Base-by-base conservation (phyloP, 2,797 vertebrate genomes). In the Setipinna tenuifilis region DNA sequence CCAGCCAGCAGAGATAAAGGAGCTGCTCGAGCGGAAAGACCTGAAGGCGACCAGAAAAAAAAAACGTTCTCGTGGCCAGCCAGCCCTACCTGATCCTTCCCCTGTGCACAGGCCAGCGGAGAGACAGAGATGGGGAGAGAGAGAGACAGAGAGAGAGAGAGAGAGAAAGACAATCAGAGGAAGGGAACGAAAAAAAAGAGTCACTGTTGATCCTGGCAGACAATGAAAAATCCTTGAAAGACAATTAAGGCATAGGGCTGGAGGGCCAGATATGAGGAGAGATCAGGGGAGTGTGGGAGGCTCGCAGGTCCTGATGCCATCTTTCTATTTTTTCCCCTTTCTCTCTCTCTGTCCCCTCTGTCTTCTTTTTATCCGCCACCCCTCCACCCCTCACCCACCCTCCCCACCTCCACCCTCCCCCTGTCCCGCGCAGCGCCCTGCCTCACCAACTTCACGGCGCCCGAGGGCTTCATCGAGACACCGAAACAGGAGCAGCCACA, bases 401-500 rank as follows among this genome's bases (percentile, higher is more conserved):
- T 7, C 3, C 50, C 50, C 50, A 10, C 50, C 50, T 7, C 50
- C 50, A 3, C 50, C 14, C 50, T 3, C 14, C 50, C 7, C 14
- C 14, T 54, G 7, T 54, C 14, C 50, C 50, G 16, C 89, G 57
- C 92, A 98, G 98, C 88, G 90, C 93, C 95, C 50, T 99, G 98
- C 91, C 97, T 94, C 91, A 93, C 94, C 90, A 97, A 98, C 28
- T 96, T 98, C 92, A 97, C 96, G 0, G 96, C 95, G n/a, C 96
- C 96, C 0, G 95, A 97, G 83, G 98, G 98, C 68, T 96, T 94
- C 91, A 93, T 99, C 86, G 94, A 96, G 87, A 96, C 97, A 81
- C 97, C 97, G 0, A 91, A 93, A 28, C 93, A 91, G 0, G 87
- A 31, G 0, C 71, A 78, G 71, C 35, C 71, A 1, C 50, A 54